Conservation (phyloP, 2,113 vertebrate species). For the Probosciger aterrimus region DNA sequence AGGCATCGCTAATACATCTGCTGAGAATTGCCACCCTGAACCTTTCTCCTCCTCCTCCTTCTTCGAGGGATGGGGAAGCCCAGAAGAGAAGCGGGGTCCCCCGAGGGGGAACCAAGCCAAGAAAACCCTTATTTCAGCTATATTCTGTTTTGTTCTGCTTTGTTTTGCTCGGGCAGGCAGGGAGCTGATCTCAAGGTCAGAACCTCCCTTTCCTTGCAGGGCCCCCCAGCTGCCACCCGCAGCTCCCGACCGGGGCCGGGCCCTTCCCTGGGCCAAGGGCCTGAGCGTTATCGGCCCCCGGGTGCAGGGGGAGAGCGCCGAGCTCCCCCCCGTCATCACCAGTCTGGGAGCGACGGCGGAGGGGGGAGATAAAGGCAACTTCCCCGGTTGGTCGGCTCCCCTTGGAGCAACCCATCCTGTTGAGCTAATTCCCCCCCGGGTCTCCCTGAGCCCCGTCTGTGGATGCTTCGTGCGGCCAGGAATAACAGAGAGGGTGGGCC, state of each 20-base stretch:
- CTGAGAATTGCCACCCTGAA: neutral
- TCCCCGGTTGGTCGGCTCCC: constrained; percentile 26
- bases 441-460: neutral
- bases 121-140: neutral
- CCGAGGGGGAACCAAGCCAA: neutral
- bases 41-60: neutral
- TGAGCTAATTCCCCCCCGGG: constrained; percentile 10
- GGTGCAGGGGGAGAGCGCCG: neutral
- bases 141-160: neutral
- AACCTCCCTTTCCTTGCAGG: constrained; percentile 49
- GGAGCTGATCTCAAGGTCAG: neutral
- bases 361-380: constrained; percentile 30
- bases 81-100: neutral
- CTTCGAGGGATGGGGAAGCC: neutral
- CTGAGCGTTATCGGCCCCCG: neutral
- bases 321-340: constrained; percentile 6
- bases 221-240: neutral
- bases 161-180: neutral
- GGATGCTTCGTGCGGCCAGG: neutral
- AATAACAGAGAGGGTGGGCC: neutral
- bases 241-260: neutral
- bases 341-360: neutral
- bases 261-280: neutral
- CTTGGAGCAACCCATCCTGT: constrained; percentile 19
- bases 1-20: neutral